Evolutionary conservation across 2,888 invertebrate species (phyloP).

Genomic region (Xanthia icteritia): DNA sequence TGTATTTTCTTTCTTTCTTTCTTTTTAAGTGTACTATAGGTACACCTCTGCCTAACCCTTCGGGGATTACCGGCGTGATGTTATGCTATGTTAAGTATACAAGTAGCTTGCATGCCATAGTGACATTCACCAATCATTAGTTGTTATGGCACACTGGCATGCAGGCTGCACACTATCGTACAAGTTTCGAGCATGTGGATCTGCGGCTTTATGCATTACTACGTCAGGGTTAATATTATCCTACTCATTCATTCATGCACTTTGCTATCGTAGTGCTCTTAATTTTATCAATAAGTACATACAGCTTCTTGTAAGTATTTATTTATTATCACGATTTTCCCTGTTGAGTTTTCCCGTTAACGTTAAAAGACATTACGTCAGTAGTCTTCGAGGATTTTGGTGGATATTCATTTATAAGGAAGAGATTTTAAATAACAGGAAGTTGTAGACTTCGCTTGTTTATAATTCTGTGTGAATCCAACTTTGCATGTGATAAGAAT

Average conservation of each 20-base stretch:
- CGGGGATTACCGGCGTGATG: too few relatives aligned
- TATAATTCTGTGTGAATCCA: constrained; percentile 26
- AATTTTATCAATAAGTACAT: constrained; percentile 21
- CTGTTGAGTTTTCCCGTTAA: background rate
- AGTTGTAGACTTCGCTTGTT: constrained; percentile 19
- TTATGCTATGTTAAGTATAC: too few relatives aligned
- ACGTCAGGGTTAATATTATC: constrained; percentile 46
- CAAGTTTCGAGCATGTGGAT: background rate
- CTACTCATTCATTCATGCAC: constrained; percentile 43
- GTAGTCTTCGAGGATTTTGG: constrained; percentile 11
- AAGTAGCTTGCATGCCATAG: background rate
- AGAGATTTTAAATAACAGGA: constrained; percentile 34
- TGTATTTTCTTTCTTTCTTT: too few relatives aligned
- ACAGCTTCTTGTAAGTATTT: background rate
- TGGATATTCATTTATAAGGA: constrained; percentile 8
- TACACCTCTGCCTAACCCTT: too few relatives aligned
- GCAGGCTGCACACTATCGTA: background rate
- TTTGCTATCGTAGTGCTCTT: constrained; percentile 21
- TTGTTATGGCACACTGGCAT: background rate
- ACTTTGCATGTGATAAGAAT: constrained; percentile 5
- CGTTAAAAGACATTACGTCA: constrained; percentile 8
- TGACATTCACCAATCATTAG: background rate
- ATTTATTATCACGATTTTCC: constrained; percentile 24
- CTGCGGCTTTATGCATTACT: constrained; percentile 7
- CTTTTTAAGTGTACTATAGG: too few relatives aligned